A percentile compares a stretch with the other conserved stretches of the same genome.
phyloP scores from a whole-genome alignment of 2,797 vertebrate genomes.

The Halcyon chelicuti region DNA sequence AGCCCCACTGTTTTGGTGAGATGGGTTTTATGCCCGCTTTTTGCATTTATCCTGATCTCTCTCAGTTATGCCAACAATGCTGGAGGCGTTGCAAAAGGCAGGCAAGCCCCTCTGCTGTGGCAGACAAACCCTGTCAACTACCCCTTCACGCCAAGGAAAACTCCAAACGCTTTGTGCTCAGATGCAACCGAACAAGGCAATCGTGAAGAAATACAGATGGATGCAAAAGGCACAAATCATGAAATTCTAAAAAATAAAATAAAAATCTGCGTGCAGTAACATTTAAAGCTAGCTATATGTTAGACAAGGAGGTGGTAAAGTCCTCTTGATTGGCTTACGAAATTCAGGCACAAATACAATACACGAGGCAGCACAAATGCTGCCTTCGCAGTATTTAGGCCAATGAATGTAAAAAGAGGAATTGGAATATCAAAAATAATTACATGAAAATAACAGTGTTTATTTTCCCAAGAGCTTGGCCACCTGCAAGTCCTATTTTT shows the following conservation, averaged over 20 bases:
- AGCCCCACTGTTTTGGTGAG: background rate
- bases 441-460: slow-evolving; percentile 28
- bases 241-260: too few species aligned
- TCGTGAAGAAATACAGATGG: background rate
- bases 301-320: background rate
- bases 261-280: background rate
- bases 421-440: slow-evolving; percentile 38
- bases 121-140: background rate
- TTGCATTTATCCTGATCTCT: background rate
- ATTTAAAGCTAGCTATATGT: background rate
- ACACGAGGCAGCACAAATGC: background rate
- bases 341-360: slow-evolving; percentile 5
- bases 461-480: slow-evolving; percentile 47
- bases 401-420: slow-evolving; percentile 11
- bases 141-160: background rate
- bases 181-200: background rate
- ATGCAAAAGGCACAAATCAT: background rate
- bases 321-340: background rate
- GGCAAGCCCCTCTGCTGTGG: background rate
- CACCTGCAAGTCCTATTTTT: slow-evolving; percentile 28
- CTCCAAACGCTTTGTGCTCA: background rate
- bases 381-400: slow-evolving; percentile 1
- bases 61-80: background rate
- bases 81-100: background rate
- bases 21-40: background rate